Percentiles rank a stretch among this genome's conserved stretches.
Evolutionary conservation across 2,113 vertebrate species (phyloP).

Genomic region (Excalfactoria chinensis): DNA sequence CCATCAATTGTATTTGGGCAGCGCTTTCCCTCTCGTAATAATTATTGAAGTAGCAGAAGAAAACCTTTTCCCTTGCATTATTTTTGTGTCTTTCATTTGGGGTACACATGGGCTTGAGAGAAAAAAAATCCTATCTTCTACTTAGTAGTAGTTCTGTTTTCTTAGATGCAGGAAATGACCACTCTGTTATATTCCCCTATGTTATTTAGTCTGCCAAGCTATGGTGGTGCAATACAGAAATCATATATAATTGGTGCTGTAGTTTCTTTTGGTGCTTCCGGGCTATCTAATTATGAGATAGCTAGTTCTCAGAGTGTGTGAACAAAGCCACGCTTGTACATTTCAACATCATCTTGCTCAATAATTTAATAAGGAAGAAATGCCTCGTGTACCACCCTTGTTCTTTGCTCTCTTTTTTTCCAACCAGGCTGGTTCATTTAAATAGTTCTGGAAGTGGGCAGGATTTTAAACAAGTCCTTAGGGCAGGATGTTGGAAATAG

Average conservation of each 20-base stretch:
- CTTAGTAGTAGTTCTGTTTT: not conserved
- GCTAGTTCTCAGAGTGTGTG: not conserved
- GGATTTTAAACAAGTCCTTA: not conserved
- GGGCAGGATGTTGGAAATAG: not conserved
- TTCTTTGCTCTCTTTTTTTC: not conserved
- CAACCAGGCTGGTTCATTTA: not conserved
- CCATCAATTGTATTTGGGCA: not conserved
- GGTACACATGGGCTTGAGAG: not conserved
- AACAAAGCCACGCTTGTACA: not conserved
- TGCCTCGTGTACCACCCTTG: not conserved
- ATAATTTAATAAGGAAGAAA: not conserved
- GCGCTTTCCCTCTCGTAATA: not conserved
- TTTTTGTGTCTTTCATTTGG: not conserved
- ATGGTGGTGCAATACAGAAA: not conserved
- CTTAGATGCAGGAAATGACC: not conserved
- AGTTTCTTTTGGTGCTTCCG: not conserved
- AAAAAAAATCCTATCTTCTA: not conserved
- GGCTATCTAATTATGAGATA: not conserved
- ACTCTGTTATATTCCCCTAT: not conserved
- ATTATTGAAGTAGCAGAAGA: not conserved
- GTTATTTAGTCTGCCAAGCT: not conserved
- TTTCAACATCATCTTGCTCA: not conserved
- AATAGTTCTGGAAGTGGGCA: not conserved
- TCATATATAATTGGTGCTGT: not conserved
- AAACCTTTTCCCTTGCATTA: not conserved